Conservation (phyloP, 2,888 invertebrate species). For the Corbicula japonica region DNA sequence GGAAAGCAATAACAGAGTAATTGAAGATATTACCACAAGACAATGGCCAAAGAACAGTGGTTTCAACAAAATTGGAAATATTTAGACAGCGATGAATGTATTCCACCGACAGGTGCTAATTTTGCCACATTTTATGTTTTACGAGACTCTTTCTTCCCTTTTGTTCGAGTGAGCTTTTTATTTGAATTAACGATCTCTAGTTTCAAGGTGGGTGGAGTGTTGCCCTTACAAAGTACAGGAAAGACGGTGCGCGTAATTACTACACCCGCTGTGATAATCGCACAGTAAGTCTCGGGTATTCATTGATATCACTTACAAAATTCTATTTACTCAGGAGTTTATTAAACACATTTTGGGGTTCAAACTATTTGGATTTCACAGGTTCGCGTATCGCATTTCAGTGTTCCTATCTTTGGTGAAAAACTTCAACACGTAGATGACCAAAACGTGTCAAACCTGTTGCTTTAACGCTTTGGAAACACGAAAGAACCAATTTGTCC, state of each 20-base stretch:
- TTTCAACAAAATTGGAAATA: conserved; percentile 39
- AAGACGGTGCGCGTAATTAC: conserved; percentile 53
- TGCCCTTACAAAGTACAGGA: conserved; percentile 53
- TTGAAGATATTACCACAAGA: conserved; percentile 45
- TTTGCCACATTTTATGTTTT: conserved; percentile 54
- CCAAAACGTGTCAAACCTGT: conserved; percentile 6
- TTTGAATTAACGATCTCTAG: conserved; percentile 52
- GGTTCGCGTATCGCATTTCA: conserved; percentile 28
- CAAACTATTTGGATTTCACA: conserved; percentile 13
- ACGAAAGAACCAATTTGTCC: conserved; percentile 31
- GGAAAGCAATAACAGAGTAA: conserved; percentile 50
- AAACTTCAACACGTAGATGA: not conserved
- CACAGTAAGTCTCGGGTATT: conserved; percentile 27
- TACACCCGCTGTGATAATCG: conserved; percentile 52
- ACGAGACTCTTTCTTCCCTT: conserved; percentile 32
- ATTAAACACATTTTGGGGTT: conserved; percentile 40
- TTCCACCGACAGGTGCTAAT: conserved; percentile 61
- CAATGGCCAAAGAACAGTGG: conserved; percentile 42
- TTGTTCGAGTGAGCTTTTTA: conserved; percentile 34
- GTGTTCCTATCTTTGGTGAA: conserved; percentile 12
- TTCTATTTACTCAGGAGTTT: conserved; percentile 57
- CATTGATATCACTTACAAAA: conserved; percentile 55
- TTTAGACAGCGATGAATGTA: conserved; percentile 49
- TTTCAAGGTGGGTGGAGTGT: conserved; percentile 52
- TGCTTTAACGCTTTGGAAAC: conserved; percentile 15